Conservation (phyloP, 2,113 vertebrate genomes). For the Campylomormyrus tamandua region DNA sequence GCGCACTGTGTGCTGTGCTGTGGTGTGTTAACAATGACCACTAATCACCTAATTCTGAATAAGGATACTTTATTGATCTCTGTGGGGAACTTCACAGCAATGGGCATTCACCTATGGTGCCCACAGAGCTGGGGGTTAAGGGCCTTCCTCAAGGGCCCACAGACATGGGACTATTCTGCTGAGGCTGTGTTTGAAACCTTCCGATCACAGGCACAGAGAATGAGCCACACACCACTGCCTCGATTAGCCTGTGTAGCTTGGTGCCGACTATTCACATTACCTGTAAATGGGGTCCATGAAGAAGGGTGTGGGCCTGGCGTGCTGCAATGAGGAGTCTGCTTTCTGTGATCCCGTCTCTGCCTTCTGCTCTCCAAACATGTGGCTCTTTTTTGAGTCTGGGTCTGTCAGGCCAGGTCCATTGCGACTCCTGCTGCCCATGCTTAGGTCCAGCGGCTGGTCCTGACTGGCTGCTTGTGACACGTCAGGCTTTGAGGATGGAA, state of each 20-base stretch:
- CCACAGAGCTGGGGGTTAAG: neutral
- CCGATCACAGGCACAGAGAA: neutral
- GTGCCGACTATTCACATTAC: conserved; percentile 63
- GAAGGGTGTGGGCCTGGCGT: conserved; percentile 90
- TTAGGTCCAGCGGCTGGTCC: conserved; percentile 92
- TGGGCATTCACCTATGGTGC: neutral
- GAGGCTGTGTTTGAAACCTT: neutral
- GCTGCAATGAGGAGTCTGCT: conserved; percentile 80
- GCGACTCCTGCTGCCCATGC: conserved; percentile 81
- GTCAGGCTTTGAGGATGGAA: conserved; percentile 66
- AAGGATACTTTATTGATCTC: neutral
- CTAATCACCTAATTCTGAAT: too few relatives aligned
- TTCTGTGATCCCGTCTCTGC: conserved; percentile 66
- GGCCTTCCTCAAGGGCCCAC: neutral
- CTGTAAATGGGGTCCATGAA: conserved; percentile 99
- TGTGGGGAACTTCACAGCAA: neutral
- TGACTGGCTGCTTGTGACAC: conserved; percentile 63
- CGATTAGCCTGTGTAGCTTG: neutral
- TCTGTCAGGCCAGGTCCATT: conserved; percentile 65
- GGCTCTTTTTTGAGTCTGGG: conserved; percentile 65
- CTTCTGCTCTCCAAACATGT: conserved; percentile 77
- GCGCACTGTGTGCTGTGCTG: too few relatives aligned
- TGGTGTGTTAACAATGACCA: too few relatives aligned
- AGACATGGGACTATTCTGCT: neutral
- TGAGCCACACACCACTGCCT: neutral